Evolutionary conservation across 2,888 invertebrate genomes (phyloP).

Genomic region (Melolontha melolontha): DNA sequence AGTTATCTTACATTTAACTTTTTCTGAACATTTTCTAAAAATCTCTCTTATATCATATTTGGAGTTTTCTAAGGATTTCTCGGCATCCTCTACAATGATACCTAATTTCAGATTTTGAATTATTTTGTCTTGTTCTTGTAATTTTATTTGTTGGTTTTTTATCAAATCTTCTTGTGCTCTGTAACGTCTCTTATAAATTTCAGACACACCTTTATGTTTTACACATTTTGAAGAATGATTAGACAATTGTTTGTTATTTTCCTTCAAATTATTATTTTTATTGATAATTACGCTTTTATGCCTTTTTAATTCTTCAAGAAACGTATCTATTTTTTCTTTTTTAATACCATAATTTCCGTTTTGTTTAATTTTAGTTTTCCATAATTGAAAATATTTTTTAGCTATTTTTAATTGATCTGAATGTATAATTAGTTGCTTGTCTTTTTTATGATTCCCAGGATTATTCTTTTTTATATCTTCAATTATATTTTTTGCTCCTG

Average conservation of each 20-base stretch:
- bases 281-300: conserved; percentile 18
- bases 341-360: conserved; percentile 16
- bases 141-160: conserved; percentile 76
- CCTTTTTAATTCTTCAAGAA: conserved; percentile 33
- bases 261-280: conserved; percentile 8
- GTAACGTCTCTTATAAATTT: conserved; percentile 64
- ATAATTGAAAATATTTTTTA: conserved; percentile 40
- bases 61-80: conserved; percentile 70
- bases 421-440: background rate
- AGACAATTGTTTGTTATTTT: background rate
- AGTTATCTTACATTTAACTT: conserved; percentile 66
- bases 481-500: background rate
- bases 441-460: background rate
- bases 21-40: conserved; percentile 60
- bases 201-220: conserved; percentile 4
- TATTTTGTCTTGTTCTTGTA: conserved; percentile 78
- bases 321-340: conserved; percentile 33
- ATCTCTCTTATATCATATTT: conserved; percentile 69
- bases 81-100: conserved; percentile 75
- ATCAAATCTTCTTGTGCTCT: conserved; percentile 81
- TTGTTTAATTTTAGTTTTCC: conserved; percentile 31
- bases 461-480: background rate
- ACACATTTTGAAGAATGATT: conserved; percentile 4
- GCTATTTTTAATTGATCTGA: conserved; percentile 25
- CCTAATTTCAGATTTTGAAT: conserved; percentile 80